A percentile compares a stretch with the other conserved stretches of the same genome.
Conservation (phyloP, 2,888 invertebrate genomes). For the Mylabris sibirica region DNA sequence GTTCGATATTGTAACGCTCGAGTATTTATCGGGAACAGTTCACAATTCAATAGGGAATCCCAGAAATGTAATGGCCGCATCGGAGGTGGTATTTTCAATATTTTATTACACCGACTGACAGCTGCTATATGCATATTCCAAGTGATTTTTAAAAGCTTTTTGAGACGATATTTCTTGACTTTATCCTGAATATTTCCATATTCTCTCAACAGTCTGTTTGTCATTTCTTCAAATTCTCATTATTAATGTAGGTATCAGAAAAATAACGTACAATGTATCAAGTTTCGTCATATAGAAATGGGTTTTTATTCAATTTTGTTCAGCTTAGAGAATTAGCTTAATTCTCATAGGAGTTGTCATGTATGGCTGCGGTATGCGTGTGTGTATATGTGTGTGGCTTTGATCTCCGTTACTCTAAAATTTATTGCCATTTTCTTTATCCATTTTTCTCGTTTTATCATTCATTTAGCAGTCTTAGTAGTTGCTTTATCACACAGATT, state of each 20-base stretch:
- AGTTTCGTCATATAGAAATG: background rate
- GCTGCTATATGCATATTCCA: conserved; percentile 1
- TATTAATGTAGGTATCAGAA: background rate
- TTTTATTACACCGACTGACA: conserved; percentile 14
- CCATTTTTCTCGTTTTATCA: background rate
- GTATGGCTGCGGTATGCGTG: background rate
- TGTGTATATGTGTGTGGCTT: background rate
- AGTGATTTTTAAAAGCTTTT: conserved; percentile 8
- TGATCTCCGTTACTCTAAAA: background rate
- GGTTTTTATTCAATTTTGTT: conserved; percentile 2
- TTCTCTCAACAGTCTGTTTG: background rate
- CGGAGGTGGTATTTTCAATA: conserved; percentile 17
- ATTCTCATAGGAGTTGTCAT: background rate
- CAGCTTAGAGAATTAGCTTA: background rate
- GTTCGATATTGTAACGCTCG: background rate
- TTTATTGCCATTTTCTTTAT: background rate
- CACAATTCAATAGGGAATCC: conserved; percentile 13
- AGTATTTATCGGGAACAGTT: conserved; percentile 1
- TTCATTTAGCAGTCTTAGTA: background rate
- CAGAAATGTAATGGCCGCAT: conserved; percentile 8
- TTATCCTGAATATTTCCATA: background rate
- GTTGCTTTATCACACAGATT: background rate
- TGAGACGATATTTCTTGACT: background rate
- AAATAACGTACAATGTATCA: background rate
- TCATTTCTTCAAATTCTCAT: background rate